These are phyloP conservation scores for Mellivora capensis DNA, from an alignment of 2,113 vertebrate genomes.

Conservation along the genomic window DNA sequence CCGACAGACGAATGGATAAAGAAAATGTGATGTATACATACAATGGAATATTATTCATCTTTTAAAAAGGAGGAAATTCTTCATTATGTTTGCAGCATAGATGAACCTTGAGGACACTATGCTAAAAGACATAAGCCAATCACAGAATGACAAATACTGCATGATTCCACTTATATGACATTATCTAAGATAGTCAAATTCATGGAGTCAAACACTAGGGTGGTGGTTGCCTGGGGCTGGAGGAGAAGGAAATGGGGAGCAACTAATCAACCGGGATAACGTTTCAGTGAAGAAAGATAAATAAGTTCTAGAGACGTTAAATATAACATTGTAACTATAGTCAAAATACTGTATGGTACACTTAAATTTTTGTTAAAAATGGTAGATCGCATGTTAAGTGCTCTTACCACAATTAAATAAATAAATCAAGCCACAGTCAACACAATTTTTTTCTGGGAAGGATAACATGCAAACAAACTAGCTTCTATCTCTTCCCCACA, in stretches of 20 bases:
- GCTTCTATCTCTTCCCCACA: neutral
- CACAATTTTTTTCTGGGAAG: neutral
- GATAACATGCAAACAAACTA: neutral
- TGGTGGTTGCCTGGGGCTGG: neutral
- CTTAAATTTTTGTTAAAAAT: neutral
- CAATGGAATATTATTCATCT: neutral
- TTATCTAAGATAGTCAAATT: neutral
- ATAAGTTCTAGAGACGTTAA: neutral
- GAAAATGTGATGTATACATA: neutral
- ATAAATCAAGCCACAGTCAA: neutral
- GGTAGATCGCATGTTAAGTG: neutral
- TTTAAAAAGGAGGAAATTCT: neutral
- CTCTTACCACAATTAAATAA: neutral
- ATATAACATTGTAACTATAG: neutral
- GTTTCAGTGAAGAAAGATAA: constrained; percentile 1
- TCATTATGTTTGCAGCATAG: neutral
- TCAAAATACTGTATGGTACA: neutral
- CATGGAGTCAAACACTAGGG: neutral
- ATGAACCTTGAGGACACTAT: neutral
- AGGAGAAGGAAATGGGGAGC: neutral
- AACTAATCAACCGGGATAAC: neutral
- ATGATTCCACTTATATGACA: neutral
- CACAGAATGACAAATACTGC: neutral
- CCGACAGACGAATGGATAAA: neutral
- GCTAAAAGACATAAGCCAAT: neutral